phyloP scores from a whole-genome alignment of 2,888 invertebrate genomes.

The Saturnia pavonia region DNA sequence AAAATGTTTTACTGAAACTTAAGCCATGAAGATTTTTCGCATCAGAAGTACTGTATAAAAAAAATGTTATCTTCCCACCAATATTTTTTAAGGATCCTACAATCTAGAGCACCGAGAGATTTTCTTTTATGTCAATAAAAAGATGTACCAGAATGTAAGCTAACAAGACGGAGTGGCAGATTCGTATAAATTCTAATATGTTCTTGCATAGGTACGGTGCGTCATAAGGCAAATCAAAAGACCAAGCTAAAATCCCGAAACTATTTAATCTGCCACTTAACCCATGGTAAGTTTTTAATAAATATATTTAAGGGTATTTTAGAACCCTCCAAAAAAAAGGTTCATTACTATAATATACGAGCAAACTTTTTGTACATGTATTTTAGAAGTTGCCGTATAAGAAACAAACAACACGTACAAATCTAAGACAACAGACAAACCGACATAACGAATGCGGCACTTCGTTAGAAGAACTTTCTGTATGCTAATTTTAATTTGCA shows the following conservation, averaged over 20 bases:
- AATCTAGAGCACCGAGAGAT: too few relatives aligned
- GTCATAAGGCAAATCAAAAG: not conserved
- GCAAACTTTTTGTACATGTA: not conserved
- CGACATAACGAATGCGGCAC: constrained; percentile 13
- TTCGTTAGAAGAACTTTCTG: constrained; percentile 15
- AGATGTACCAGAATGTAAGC: not conserved
- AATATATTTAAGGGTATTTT: not conserved
- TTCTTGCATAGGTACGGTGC: not conserved
- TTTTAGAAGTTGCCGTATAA: not conserved
- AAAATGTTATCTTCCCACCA: too few relatives aligned
- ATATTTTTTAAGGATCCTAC: too few relatives aligned
- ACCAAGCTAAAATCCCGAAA: not conserved
- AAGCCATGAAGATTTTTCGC: too few relatives aligned
- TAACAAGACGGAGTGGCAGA: not conserved
- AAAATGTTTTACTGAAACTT: too few relatives aligned
- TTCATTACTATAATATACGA: not conserved
- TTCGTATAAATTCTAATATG: not conserved
- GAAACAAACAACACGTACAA: constrained; percentile 14
- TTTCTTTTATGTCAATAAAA: not conserved
- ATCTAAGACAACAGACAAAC: constrained; percentile 13
- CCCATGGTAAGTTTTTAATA: not conserved
- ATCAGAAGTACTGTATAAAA: too few relatives aligned
- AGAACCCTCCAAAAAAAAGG: not conserved
- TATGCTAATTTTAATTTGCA: constrained; percentile 16
- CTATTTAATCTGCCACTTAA: not conserved